Evolutionary conservation across 2,113 vertebrate species (phyloP), one percentile per base, ranked within the genome.

Genomic region (Cyanocitta stelleri): DNA sequence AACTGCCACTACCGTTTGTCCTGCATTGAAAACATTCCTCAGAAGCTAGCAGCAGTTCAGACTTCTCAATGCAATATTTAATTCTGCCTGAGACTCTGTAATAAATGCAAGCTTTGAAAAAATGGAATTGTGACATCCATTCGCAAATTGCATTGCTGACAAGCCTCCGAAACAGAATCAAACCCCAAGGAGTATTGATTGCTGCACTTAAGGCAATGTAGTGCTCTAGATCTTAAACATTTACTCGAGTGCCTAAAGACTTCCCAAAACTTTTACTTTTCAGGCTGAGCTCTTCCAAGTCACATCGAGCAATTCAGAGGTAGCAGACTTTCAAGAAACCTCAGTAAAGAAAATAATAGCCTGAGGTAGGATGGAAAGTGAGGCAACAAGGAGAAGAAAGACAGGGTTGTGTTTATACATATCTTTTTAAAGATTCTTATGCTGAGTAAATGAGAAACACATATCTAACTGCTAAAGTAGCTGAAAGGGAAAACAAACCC

Each of bases 221-320:
- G 59, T 16, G 46, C 56, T 90, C 71, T 52, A 83, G 89, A 64
- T 63, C 75, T 79, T 89, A 49, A 86, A 86, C 44, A 27, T 46
- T 80, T 90, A 79, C 58, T 71, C 16, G 5, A 78, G 71, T 49
- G n/a, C 66, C 81, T 91, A 55, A 85, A 72, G 90, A 86, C 78
- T 79, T 93, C 49, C 58, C 49, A 35, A 85, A 91, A 93, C 71
- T 96, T 93, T 54, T 41, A 61, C 62, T 95, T 93, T 81, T 61
- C 68, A 48, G 62, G 69, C 52, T 91, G 61, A 89, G 56, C 30
- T 51, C 80, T 78, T 79, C 63, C 3, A 59, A 68, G 18, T 61
- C 54, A 51, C 18, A 8, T 52, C 4, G 23, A 62, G 32, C 44
- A 54, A 43, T 33, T 89, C 68, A 80, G 66, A 77, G n/a, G 33